Evolutionary conservation across 2,888 invertebrate genomes (phyloP), one percentile per base, ranked within the genome.

Genomic region (Salticus scenicus): DNA sequence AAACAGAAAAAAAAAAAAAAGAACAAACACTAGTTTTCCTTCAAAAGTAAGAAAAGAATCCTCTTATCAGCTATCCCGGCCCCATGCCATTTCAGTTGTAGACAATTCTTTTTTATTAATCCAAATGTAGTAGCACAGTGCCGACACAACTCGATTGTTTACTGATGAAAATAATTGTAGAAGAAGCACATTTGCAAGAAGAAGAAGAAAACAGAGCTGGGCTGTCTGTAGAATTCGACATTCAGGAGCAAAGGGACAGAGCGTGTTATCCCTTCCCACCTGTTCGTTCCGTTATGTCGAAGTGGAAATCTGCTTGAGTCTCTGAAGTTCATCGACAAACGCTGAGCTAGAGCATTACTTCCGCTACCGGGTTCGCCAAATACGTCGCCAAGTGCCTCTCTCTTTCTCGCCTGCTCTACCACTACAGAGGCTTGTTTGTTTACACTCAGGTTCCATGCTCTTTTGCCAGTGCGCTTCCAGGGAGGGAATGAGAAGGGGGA

Each of bases 231-330:
- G 17, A 8, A 24, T 57, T 57, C 57, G 42, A 47, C 10, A 17
- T 47, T 47, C 42, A 47, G 42, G 14, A 57, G 81, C 73, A 73
- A 28, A 69, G 27, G 20, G 47, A 66, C 57, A 79, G 47, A 37
- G 66, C 27, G 20, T 14, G 31, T 24, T 33, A 42, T 83, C 63
- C 83, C 10, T 10, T 76, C 76, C 83, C 83, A 84, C 83, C 83
- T 84, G 83, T 84, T 83, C 42, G 72, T 77, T 73, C 83, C 83
- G 83, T 84, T 84, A 84, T 84, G 83, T 37, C 72, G 77, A 37
- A 72, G 63, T 41, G 31, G 30, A 47, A 57, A 73, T 33, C 47
- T 51, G 72, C 71, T 57, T 77, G 57, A 24, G 41, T 64, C 47
- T 63, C 24, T 28, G 64, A 80, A 81, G 77, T 84, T 84, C 67